A percentile compares a stretch with the other conserved stretches of the same genome.
phyloP scores from a whole-genome alignment of 2,113 vertebrate genomes.

The Ptyas mucosa region DNA sequence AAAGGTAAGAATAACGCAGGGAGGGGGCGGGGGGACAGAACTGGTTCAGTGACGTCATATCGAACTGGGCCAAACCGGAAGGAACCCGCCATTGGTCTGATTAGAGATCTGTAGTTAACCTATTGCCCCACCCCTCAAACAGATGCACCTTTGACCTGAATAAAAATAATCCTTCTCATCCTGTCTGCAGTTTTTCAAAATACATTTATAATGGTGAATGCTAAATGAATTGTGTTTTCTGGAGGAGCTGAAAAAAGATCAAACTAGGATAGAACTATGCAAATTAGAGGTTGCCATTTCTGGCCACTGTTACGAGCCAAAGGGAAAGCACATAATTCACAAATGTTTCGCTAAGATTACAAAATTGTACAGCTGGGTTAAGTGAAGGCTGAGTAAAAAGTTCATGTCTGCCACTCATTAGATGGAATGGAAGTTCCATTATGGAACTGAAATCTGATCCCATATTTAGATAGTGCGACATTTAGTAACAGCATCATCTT shows the following conservation, averaged over 20 bases:
- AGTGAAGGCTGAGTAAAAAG: background rate
- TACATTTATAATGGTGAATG: background rate
- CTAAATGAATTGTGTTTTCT: background rate
- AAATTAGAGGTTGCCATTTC: background rate
- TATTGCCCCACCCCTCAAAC: background rate
- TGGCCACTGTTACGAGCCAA: background rate
- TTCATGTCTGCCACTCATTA: background rate
- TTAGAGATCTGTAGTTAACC: background rate
- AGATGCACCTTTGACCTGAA: background rate
- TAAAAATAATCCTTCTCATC: background rate
- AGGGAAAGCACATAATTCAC: background rate
- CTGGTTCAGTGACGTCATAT: too few relatives aligned
- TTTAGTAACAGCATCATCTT: too few relatives aligned
- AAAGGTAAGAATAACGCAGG: too few relatives aligned
- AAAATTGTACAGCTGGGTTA: background rate
- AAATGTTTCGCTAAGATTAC: background rate
- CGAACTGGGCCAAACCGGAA: too few relatives aligned
- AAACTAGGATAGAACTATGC: background rate
- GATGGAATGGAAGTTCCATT: too few relatives aligned
- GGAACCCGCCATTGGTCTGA: too few relatives aligned
- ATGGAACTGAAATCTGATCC: background rate
- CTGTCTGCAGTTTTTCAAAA: background rate
- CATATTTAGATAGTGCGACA: background rate
- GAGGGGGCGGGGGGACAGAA: too few relatives aligned
- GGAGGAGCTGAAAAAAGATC: background rate